Evolutionary conservation across 2,113 vertebrate genomes (phyloP), one percentile per base, ranked within the genome.

Genomic region (Oncorhynchus gorbuscha): DNA sequence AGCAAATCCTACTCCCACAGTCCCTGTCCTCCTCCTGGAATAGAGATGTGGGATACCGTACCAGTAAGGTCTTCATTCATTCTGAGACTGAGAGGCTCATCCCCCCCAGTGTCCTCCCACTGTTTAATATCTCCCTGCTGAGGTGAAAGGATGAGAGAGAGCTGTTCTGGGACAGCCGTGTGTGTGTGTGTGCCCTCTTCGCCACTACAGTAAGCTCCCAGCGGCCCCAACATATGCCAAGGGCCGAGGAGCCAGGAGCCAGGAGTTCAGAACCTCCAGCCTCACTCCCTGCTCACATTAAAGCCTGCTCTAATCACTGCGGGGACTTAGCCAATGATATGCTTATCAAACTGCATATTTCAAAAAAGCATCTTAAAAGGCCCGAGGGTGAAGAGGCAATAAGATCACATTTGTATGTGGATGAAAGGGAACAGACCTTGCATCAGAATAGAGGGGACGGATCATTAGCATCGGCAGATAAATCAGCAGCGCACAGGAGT

Each of bases 271-370:
- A 14, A 30, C 67, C 69, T 74, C 73, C 28, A 62, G 30, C 2
- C 14, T 24, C 39, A n/a, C 69, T 67, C 4, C 24, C 14, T 67
- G 9, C 13, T 48, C 89, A 92, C 90, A 94, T 93, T 94, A 93
- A 94, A 94, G 93, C 74, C 81, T 76, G 79, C 84, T 91, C 86
- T 93, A 93, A 94, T 93, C 93, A 93, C 91, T 92, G 91, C 88
- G 77, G 93, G 93, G 93, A 94, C 82, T 89, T 89, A 88, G 88
- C 88, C 92, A 90, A 92, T 91, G 91, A 93, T 92, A 90, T 91
- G 91, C 90, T 93, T 94, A 94, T 94, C 94, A 94, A 94, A 94
- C 91, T 84, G 94, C 92, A 94, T 94, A 93, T 94, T 94, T 94
- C 93, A 94, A 91, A 94, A 92, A 93, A 93, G 85, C 89, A 91